Percentiles rank a stretch among this genome's conserved stretches.
These are phyloP conservation scores for Schizopygopsis malacanthus DNA, from an alignment of 2,797 vertebrate species.

Conservation along the genomic window DNA sequence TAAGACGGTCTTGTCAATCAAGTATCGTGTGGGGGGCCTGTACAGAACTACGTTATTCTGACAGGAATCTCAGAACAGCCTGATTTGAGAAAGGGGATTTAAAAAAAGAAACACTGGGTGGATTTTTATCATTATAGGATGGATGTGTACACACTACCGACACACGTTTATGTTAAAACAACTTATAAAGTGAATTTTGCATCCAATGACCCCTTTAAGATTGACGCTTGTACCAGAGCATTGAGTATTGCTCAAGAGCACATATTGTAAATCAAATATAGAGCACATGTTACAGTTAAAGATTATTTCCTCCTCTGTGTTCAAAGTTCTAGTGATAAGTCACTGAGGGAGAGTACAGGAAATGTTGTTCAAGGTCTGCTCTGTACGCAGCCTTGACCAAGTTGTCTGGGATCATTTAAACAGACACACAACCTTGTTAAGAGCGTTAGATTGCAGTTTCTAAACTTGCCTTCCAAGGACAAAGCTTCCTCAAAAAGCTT, in stretches of 20 bases:
- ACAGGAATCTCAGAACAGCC: too few species aligned
- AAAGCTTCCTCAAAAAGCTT: constrained; percentile 18
- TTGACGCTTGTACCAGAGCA: background rate
- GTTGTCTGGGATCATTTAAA: background rate
- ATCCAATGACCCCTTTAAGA: too few species aligned
- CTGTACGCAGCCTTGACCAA: background rate
- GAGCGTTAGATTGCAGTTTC: background rate
- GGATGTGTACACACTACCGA: too few species aligned
- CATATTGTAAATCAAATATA: background rate
- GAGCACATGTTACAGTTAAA: background rate
- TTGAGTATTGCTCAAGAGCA: background rate
- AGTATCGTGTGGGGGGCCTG: too few species aligned
- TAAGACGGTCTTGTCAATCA: too few species aligned
- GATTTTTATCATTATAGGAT: too few species aligned
- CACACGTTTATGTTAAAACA: too few species aligned
- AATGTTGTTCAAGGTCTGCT: background rate
- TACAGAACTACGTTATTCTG: too few species aligned
- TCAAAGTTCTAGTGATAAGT: background rate
- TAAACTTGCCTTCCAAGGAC: background rate
- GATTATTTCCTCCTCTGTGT: background rate
- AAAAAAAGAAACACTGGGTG: too few species aligned
- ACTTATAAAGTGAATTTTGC: too few species aligned
- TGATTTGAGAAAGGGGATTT: too few species aligned
- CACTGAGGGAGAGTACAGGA: background rate
- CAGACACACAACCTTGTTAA: background rate